phyloP scores from a whole-genome alignment of 2,113 vertebrate genomes.

The Tauraco erythrolophus region DNA sequence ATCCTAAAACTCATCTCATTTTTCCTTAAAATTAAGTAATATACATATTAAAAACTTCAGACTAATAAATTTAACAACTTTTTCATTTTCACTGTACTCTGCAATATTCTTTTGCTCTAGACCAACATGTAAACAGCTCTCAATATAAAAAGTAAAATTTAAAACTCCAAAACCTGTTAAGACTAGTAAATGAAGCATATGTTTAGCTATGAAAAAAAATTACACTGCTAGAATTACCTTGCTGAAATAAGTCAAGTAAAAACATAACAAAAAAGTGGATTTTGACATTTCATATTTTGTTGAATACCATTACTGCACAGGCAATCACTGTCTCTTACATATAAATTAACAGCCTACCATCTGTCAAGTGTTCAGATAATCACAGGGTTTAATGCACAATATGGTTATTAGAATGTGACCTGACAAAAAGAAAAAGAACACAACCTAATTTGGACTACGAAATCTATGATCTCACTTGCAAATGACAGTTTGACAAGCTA shows the following conservation, averaged over 20 bases:
- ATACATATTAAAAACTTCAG: background rate
- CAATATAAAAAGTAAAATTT: background rate
- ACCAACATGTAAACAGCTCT: background rate
- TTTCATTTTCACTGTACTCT: background rate
- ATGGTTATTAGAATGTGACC: constrained; percentile 85
- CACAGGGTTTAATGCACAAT: constrained; percentile 82
- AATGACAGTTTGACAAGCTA: constrained; percentile 82
- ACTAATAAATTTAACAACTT: background rate
- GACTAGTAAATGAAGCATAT: constrained; percentile 55
- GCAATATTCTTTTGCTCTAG: background rate
- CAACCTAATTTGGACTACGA: constrained; percentile 81
- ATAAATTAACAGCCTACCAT: constrained; percentile 85
- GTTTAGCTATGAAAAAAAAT: constrained; percentile 42
- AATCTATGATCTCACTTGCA: constrained; percentile 81
- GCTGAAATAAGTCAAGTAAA: constrained; percentile 72
- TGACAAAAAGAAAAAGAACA: constrained; percentile 81
- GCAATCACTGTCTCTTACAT: constrained; percentile 80
- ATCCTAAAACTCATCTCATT: background rate
- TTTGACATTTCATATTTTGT: constrained; percentile 81
- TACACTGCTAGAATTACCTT: constrained; percentile 58
- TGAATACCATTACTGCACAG: constrained; percentile 62
- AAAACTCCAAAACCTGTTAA: constrained; percentile 13
- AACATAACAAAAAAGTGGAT: constrained; percentile 66
- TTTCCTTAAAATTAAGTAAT: background rate
- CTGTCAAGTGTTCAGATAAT: constrained; percentile 84